These are phyloP conservation scores for Oxyura jamaicensis DNA, from an alignment of 2,113 vertebrate genomes.

Conservation along the genomic window DNA sequence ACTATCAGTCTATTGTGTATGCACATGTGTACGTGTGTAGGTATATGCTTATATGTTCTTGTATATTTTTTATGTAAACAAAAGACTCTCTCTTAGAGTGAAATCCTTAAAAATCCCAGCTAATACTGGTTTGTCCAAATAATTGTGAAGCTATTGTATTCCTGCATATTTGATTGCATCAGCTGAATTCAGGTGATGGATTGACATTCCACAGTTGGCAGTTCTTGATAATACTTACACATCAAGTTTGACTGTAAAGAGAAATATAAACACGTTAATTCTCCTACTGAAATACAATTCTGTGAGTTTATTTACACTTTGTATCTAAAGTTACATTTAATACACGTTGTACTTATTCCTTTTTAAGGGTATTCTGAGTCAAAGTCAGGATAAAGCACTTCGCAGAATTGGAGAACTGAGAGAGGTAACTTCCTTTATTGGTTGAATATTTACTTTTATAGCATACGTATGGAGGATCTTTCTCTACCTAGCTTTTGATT, in stretches of 20 bases:
- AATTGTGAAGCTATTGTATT: not conserved
- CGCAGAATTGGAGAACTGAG: constrained; percentile 93
- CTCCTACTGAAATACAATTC: not conserved
- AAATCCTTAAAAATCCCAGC: not conserved
- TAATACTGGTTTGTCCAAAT: not conserved
- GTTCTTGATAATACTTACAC: not conserved
- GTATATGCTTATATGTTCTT: not conserved
- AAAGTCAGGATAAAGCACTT: constrained; percentile 96
- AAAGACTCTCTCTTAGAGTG: not conserved
- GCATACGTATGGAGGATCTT: not conserved
- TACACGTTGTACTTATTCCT: not conserved
- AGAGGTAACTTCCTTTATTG: constrained; percentile 80
- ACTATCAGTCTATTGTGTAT: not conserved
- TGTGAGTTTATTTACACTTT: not conserved
- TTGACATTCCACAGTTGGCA: not conserved
- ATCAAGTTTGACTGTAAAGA: not conserved
- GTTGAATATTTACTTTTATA: not conserved
- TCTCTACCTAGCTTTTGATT: not conserved
- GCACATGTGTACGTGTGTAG: not conserved
- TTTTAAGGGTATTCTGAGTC: constrained; percentile 89
- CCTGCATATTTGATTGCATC: not conserved
- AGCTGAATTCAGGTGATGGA: not conserved
- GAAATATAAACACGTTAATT: not conserved
- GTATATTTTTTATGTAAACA: not conserved
- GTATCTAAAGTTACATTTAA: not conserved